Conservation (phyloP, 2,113 vertebrate species). For the Brienomyrus brachyistius region DNA sequence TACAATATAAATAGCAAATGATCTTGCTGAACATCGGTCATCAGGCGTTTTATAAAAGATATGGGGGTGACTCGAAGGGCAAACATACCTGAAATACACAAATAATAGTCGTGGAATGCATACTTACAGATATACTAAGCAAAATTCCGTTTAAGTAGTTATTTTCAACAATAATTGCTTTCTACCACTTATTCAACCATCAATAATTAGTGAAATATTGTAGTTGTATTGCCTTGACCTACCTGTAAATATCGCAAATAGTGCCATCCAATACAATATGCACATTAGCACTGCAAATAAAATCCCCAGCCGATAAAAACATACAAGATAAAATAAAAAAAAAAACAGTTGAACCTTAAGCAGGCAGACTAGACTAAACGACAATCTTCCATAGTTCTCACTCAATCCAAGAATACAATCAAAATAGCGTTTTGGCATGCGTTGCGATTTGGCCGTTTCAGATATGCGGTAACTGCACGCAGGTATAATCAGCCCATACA, state of each 20-base stretch:
- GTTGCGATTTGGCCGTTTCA: background rate
- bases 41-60: background rate
- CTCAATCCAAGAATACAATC: background rate
- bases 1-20: background rate
- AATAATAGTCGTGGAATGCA: background rate
- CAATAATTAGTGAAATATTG: background rate
- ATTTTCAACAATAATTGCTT: background rate
- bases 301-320: background rate
- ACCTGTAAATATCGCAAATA: background rate
- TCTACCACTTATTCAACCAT: background rate
- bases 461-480: background rate
- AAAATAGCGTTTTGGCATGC: background rate
- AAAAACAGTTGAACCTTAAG: background rate
- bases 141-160: background rate
- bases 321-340: background rate
- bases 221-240: background rate
- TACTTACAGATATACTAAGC: background rate
- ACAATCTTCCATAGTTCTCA: background rate
- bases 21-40: background rate
- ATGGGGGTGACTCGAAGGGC: background rate
- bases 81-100: background rate
- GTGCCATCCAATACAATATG: background rate
- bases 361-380: background rate
- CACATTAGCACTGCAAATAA: background rate
- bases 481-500: background rate